phyloP scores from a whole-genome alignment of 2,113 vertebrate species.

The Gila orcuttii region DNA sequence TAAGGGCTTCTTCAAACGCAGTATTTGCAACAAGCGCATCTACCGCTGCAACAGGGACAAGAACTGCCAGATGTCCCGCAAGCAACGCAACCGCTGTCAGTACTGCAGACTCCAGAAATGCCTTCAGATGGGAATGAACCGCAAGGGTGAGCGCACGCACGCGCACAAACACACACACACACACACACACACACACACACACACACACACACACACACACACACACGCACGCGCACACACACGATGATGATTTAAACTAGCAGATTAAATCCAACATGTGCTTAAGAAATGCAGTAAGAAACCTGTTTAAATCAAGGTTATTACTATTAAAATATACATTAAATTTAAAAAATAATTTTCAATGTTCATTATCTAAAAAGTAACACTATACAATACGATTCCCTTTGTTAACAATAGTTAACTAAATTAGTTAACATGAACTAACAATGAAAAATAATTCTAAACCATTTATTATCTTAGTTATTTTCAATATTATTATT shows the following conservation, averaged over 20 bases:
- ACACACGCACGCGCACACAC: neutral
- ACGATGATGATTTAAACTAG: neutral
- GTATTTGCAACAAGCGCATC: conserved; percentile 98
- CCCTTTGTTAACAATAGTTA: no score
- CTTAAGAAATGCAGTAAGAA: neutral
- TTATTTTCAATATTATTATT: no score
- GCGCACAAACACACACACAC: neutral
- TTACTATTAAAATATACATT: neutral
- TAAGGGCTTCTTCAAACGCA: conserved; percentile 99
- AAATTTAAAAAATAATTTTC: neutral
- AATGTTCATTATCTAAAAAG: neutral
- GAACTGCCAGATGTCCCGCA: conserved; percentile 99
- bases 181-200: neutral
- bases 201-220: neutral
- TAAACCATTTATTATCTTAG: no score
- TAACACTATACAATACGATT: no score
- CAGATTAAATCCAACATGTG: neutral
- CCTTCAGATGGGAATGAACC: conserved; percentile 99
- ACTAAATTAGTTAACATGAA: no score
- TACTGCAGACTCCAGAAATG: conserved; percentile 99
- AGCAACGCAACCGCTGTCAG: conserved; percentile 97
- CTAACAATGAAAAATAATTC: no score
- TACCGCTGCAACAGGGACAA: conserved; percentile 97
- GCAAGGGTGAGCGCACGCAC: conserved; percentile 83
- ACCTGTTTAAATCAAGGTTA: neutral